phyloP scores from a whole-genome alignment of 2,113 vertebrate species.

The Sardina pilchardus region DNA sequence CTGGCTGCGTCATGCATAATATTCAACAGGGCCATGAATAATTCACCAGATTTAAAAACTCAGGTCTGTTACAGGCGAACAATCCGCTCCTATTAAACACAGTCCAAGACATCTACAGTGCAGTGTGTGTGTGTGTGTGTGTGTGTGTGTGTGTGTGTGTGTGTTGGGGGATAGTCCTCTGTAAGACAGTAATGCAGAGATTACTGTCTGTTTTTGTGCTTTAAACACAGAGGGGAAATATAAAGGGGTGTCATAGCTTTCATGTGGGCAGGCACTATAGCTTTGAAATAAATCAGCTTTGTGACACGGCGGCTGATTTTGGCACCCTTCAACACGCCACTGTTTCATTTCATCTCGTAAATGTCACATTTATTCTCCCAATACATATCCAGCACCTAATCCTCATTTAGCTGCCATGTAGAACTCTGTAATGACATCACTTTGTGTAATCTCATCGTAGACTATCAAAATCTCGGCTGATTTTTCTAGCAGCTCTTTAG shows the following conservation, averaged over 20 bases:
- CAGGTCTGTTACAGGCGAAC: background rate
- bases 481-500: too few species aligned
- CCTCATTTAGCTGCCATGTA: background rate
- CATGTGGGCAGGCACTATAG: background rate
- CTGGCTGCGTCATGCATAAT: background rate
- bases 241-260: background rate
- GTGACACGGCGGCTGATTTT: background rate
- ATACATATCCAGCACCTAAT: background rate
- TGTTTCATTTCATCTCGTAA: background rate
- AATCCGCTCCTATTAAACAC: background rate
- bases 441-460: slow-evolving; percentile 10
- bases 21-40: background rate
- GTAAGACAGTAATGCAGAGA: background rate
- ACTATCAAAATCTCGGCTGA: too few species aligned
- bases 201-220: background rate
- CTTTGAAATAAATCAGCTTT: background rate
- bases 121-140: background rate
- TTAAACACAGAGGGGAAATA: background rate
- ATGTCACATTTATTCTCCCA: background rate
- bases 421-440: background rate
- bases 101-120: background rate
- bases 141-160: background rate
- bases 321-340: background rate
- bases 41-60: background rate
- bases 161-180: background rate